Conservation (phyloP, 2,888 invertebrate genomes). For the Emmelina monodactyla region DNA sequence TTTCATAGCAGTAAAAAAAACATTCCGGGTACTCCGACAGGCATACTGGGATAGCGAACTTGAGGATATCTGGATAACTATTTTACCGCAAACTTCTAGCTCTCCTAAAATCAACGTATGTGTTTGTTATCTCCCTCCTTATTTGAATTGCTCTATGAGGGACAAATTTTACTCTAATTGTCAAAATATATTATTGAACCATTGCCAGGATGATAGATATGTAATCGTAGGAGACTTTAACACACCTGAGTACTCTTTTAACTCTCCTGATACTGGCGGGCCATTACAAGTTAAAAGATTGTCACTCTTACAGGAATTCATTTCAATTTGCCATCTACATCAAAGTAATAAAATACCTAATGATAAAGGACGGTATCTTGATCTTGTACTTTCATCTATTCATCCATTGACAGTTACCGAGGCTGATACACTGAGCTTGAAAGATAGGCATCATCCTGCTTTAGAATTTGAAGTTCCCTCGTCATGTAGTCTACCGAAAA, state of each 20-base stretch:
- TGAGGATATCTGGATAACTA: background rate
- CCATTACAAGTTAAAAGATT: background rate
- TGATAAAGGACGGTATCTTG: background rate
- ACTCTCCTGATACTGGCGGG: background rate
- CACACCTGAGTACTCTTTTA: background rate
- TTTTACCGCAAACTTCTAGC: background rate
- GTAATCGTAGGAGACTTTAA: background rate
- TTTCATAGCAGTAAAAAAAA: background rate
- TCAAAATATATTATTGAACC: background rate
- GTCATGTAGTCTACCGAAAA: background rate
- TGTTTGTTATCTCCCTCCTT: background rate
- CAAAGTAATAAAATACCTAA: background rate
- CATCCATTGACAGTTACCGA: background rate
- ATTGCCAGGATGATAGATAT: background rate
- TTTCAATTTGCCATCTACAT: background rate
- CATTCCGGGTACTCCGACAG: background rate
- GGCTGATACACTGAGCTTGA: background rate
- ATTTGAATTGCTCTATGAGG: background rate
- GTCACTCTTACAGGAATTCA: background rate
- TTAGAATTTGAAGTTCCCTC: background rate
- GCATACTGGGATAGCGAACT: background rate
- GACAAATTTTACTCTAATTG: background rate
- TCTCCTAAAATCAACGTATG: background rate
- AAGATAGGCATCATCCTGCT: conserved; percentile 1
- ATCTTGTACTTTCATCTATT: background rate